These are phyloP conservation scores for Drosophila flavopinicola DNA, from an alignment of 2,888 invertebrate genomes.

Conservation along the genomic window DNA sequence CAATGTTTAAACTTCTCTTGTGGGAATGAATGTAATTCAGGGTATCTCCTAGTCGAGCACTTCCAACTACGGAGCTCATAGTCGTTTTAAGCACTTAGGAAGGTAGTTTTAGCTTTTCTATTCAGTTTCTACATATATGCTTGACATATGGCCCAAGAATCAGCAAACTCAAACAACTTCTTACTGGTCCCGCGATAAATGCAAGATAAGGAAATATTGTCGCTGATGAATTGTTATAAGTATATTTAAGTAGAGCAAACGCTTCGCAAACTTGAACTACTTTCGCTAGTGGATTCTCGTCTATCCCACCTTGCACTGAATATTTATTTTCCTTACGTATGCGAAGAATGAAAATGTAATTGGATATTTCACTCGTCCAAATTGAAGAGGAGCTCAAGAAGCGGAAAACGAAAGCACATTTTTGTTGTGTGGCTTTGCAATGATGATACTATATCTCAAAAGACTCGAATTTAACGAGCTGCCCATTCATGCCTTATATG, in stretches of 20 bases:
- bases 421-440: background rate
- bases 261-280: constrained; percentile 27
- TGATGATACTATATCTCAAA: constrained; percentile 13
- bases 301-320: constrained; percentile 27
- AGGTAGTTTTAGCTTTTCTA: too few species aligned
- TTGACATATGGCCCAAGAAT: background rate
- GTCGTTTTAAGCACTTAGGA: too few species aligned
- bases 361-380: constrained; percentile 13
- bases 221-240: constrained; percentile 5
- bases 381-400: background rate
- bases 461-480: constrained; percentile 13
- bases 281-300: constrained; percentile 8
- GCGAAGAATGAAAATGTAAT: constrained; percentile 1
- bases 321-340: constrained; percentile 29
- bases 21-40: too few species aligned
- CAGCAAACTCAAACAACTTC: constrained; percentile 4
- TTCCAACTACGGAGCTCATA: too few species aligned
- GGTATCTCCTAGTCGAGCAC: too few species aligned
- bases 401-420: background rate
- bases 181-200: constrained; percentile 1
- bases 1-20: too few species aligned
- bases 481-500: constrained; percentile 39
- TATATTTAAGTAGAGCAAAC: background rate
- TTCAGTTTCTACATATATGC: too few species aligned
- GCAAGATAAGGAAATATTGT: constrained; percentile 18